phyloP scores from a whole-genome alignment of 2,888 invertebrate species.

The Schizaphis graminum region DNA sequence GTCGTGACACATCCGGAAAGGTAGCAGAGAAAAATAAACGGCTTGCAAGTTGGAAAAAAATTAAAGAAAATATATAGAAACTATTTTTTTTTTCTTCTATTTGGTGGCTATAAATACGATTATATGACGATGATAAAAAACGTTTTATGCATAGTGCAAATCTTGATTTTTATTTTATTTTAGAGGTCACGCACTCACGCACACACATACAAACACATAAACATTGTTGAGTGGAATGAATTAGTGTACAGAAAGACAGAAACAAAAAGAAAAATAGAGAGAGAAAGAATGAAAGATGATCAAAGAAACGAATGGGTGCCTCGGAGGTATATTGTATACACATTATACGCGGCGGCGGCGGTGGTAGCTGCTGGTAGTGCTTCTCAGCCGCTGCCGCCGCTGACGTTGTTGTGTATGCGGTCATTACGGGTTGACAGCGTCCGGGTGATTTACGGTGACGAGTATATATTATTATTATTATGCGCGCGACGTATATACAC shows the following conservation, averaged over 20 bases:
- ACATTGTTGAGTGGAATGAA: not conserved
- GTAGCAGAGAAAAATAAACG: not conserved
- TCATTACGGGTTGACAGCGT: slow-evolving; percentile 61
- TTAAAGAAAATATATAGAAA: not conserved
- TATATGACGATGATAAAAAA: not conserved
- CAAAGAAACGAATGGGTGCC: slow-evolving; percentile 39
- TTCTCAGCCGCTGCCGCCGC: not conserved
- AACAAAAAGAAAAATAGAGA: not conserved
- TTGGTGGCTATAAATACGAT: not conserved
- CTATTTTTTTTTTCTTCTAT: not conserved
- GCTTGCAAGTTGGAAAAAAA: not conserved
- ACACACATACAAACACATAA: not conserved
- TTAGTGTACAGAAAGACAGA: not conserved
- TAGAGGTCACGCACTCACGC: slow-evolving; percentile 31
- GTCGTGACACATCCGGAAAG: not conserved
- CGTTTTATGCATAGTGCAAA: not conserved
- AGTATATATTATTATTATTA: slow-evolving; percentile 41
- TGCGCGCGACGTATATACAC: not conserved
- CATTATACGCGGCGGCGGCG: not conserved
- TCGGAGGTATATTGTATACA: slow-evolving; percentile 26
- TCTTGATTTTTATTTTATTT: slow-evolving; percentile 36
- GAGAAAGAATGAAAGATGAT: not conserved
- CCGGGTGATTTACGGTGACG: slow-evolving; percentile 65
- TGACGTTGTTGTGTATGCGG: slow-evolving; percentile 32
- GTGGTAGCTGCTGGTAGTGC: not conserved